Percentiles rank a stretch among this genome's conserved stretches.
Conservation (phyloP, 1,140 invertebrate species). For the Ceratoteleas bidentatus region DNA sequence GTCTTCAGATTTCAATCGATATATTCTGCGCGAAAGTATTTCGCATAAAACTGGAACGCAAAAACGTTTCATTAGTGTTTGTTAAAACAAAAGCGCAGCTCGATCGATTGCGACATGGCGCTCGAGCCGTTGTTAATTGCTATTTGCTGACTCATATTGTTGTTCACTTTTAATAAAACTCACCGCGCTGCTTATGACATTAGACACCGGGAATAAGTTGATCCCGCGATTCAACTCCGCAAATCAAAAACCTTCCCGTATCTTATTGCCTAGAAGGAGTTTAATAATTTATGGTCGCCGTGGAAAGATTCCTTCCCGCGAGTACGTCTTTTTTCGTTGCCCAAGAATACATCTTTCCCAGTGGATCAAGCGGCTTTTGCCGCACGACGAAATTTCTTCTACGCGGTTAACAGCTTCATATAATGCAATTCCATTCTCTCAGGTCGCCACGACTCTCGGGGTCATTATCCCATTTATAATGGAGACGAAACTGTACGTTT, state of each 20-base stretch:
- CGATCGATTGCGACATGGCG: too few relatives aligned
- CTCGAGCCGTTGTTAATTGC: too few relatives aligned
- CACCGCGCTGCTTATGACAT: constrained; percentile 1
- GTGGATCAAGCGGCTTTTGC: constrained; percentile 30
- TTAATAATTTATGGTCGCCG: constrained; percentile 29
- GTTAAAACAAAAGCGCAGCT: too few relatives aligned
- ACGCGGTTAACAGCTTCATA: constrained; percentile 35
- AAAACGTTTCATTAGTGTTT: too few relatives aligned
- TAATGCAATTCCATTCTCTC: constrained; percentile 42
- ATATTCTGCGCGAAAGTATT: too few relatives aligned
- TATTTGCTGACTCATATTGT: too few relatives aligned
- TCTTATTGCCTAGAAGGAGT: constrained; percentile 25
- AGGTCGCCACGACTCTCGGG: constrained; percentile 13
- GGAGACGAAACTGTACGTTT: too few relatives aligned
- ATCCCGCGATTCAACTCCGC: constrained; percentile 24
- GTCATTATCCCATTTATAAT: constrained; percentile 40
- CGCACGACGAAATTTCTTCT: constrained; percentile 26
- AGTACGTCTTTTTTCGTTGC: constrained; percentile 17
- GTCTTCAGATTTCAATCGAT: too few relatives aligned
- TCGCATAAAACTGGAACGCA: too few relatives aligned
- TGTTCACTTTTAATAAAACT: constrained; percentile 10
- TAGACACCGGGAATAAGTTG: constrained; percentile 23
- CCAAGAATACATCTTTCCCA: constrained; percentile 38
- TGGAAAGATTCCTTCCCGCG: constrained; percentile 16
- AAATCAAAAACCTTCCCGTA: constrained; percentile 22